phyloP scores from a whole-genome alignment of 2,113 vertebrate genomes.

The Rhodinocichla rosea region DNA sequence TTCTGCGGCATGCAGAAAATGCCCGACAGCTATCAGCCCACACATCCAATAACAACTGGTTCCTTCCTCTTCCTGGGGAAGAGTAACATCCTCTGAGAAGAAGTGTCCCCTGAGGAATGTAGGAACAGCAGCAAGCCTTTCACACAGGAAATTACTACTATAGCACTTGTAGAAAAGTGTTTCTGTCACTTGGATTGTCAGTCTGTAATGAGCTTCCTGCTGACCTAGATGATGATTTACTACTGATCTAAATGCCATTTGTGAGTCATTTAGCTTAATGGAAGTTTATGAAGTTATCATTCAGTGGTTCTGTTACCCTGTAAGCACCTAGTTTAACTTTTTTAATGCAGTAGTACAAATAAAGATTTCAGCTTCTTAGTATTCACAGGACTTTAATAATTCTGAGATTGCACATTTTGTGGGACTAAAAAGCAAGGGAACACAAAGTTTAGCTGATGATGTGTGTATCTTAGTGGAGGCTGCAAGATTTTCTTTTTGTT shows the following conservation, averaged over 20 bases:
- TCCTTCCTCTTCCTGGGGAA: constrained; percentile 84
- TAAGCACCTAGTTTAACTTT: background rate
- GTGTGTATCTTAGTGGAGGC: background rate
- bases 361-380: background rate
- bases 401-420: background rate
- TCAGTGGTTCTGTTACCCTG: background rate
- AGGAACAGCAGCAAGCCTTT: constrained; percentile 67
- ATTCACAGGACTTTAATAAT: background rate
- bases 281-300: constrained; percentile 29
- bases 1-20: constrained; percentile 72
- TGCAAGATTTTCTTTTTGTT: background rate
- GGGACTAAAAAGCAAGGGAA: background rate
- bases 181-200: constrained; percentile 67
- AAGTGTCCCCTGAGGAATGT: constrained; percentile 75
- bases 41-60: constrained; percentile 74
- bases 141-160: constrained; percentile 77
- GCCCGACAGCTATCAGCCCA: constrained; percentile 71
- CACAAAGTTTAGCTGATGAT: background rate
- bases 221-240: constrained; percentile 59
- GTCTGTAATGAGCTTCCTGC: constrained; percentile 71
- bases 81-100: constrained; percentile 76
- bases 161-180: constrained; percentile 63
- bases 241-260: constrained; percentile 43
- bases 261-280: constrained; percentile 18
- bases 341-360: background rate